phyloP scores from a whole-genome alignment of 2,888 invertebrate genomes.

The Bruchidius siliquastri region DNA sequence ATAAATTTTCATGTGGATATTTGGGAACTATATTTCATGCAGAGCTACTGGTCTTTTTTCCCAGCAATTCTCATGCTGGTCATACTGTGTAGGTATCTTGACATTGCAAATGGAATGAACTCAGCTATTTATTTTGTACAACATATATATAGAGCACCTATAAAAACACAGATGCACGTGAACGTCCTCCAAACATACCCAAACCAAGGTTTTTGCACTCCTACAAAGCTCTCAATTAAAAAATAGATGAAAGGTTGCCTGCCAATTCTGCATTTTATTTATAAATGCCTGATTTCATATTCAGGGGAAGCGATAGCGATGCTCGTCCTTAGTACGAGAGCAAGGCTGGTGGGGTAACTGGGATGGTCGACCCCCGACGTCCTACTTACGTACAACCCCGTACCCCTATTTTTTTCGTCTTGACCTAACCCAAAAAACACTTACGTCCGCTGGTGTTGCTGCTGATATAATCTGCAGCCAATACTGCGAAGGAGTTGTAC shows the following conservation, averaged over 20 bases:
- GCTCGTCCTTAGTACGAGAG: neutral
- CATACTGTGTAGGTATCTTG: too few species aligned
- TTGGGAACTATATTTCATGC: too few species aligned
- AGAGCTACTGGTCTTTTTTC: too few species aligned
- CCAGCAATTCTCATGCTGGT: too few species aligned
- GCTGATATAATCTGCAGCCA: slow-evolving; percentile 83
- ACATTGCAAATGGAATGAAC: neutral
- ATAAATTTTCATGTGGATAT: too few species aligned
- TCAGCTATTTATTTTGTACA: neutral
- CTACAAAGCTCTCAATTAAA: neutral
- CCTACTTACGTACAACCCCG: neutral
- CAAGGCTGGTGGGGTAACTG: neutral
- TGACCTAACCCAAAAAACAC: slow-evolving; percentile 38
- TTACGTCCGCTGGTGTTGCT: slow-evolving; percentile 68
- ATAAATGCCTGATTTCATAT: neutral
- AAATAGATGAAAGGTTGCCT: neutral
- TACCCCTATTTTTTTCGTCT: neutral
- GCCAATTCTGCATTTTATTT: neutral
- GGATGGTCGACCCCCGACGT: neutral
- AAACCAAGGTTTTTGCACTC: neutral
- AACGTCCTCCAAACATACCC: neutral
- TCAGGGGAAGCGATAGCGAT: neutral
- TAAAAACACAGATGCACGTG: neutral
- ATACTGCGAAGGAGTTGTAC: slow-evolving; percentile 81
- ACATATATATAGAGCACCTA: neutral